Conservation (phyloP, 2,888 invertebrate species). For the Cephus rjabovi region DNA sequence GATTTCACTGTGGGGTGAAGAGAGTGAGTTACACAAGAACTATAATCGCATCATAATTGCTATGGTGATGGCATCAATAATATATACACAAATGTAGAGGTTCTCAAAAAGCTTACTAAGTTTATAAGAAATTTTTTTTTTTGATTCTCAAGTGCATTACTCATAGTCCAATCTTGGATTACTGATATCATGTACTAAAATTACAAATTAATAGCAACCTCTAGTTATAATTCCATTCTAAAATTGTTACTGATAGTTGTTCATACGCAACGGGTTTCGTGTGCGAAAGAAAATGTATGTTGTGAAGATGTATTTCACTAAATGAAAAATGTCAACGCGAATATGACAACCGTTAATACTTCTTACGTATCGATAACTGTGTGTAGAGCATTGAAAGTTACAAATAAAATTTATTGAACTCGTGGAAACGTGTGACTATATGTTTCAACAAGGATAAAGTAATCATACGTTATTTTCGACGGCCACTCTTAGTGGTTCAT, state of each 20-base stretch:
- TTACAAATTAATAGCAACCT: background rate
- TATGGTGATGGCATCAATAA: background rate
- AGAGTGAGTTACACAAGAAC: background rate
- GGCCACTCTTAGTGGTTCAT: background rate
- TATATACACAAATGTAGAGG: background rate
- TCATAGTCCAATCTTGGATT: background rate
- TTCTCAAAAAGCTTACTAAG: background rate
- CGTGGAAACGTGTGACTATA: background rate
- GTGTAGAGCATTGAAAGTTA: background rate
- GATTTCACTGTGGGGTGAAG: background rate
- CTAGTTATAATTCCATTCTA: background rate
- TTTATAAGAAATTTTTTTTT: background rate
- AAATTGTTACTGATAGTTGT: background rate
- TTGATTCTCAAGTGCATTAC: background rate
- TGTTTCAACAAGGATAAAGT: background rate
- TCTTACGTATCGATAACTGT: background rate
- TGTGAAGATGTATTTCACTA: background rate
- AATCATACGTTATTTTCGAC: background rate
- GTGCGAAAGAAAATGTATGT: background rate
- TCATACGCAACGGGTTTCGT: background rate
- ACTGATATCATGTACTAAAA: background rate
- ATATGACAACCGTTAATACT: background rate
- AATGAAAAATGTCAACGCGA: background rate
- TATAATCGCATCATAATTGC: background rate
- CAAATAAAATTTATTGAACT: background rate